phyloP scores from a whole-genome alignment of 2,113 vertebrate species.

The Saccopteryx bilineata region DNA sequence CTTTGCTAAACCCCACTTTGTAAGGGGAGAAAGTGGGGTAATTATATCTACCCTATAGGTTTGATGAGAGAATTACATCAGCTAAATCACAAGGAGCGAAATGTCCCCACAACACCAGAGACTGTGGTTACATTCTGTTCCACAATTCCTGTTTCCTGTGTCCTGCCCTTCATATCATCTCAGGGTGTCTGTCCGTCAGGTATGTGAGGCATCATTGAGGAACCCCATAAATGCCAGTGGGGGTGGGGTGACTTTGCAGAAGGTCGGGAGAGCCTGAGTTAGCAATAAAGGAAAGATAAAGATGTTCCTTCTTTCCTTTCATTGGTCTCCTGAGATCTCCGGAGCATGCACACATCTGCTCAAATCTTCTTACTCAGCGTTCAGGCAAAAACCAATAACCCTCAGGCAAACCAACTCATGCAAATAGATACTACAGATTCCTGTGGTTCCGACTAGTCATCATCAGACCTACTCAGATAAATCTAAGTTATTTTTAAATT shows the following conservation, averaged over 20 bases:
- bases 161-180: neutral
- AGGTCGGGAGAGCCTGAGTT: neutral
- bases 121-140: neutral
- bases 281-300: neutral
- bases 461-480: neutral
- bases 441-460: neutral
- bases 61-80: neutral
- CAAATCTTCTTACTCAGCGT: neutral
- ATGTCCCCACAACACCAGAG: neutral
- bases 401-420: neutral
- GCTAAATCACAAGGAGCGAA: neutral
- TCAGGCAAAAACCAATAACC: neutral
- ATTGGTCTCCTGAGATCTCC: neutral
- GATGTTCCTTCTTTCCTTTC: neutral
- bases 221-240: neutral
- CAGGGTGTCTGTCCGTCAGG: neutral
- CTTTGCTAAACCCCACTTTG: neutral
- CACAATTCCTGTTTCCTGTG: neutral
- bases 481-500: constrained; percentile 47
- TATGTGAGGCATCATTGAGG: neutral
- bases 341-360: neutral
- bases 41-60: neutral
- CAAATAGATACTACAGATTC: neutral
- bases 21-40: neutral
- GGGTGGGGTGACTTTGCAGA: neutral